Conservation (phyloP, 2,888 invertebrate genomes). For the Callinectes sapidus region DNA sequence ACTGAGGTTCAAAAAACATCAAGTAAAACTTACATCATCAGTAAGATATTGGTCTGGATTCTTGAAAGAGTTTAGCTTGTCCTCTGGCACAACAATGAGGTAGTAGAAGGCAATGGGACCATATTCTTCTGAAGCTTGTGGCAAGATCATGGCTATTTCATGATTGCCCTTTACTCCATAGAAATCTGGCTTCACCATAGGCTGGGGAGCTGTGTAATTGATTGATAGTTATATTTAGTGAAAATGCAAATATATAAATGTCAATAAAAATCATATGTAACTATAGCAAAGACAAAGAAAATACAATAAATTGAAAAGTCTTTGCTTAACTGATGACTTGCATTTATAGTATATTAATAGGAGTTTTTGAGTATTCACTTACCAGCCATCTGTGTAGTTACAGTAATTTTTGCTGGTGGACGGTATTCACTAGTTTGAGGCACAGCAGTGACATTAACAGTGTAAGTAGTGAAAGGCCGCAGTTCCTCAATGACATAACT, state of each 20-base stretch:
- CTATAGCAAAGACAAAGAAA: background rate
- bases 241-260: background rate
- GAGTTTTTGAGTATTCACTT: constrained; percentile 53
- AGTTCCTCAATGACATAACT: constrained; percentile 84
- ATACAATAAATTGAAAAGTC: background rate
- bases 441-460: constrained; percentile 91
- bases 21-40: constrained; percentile 80
- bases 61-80: constrained; percentile 83
- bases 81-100: constrained; percentile 95
- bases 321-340: background rate
- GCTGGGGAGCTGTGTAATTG: constrained; percentile 84
- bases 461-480: constrained; percentile 95
- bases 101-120: constrained; percentile 98
- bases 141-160: constrained; percentile 87
- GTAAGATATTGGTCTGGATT: constrained; percentile 93
- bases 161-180: constrained; percentile 86
- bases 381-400: constrained; percentile 95
- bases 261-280: background rate
- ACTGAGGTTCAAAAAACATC: background rate
- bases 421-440: constrained; percentile 88
- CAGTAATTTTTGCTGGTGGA: constrained; percentile 93
- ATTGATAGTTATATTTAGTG: background rate
- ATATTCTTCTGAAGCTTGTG: constrained; percentile 97
- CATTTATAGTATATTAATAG: background rate
- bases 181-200: constrained; percentile 96